Evolutionary conservation across 2,797 vertebrate species (phyloP), one percentile per base, ranked within the genome.

Genomic region (Adrianichthys oophorus): DNA sequence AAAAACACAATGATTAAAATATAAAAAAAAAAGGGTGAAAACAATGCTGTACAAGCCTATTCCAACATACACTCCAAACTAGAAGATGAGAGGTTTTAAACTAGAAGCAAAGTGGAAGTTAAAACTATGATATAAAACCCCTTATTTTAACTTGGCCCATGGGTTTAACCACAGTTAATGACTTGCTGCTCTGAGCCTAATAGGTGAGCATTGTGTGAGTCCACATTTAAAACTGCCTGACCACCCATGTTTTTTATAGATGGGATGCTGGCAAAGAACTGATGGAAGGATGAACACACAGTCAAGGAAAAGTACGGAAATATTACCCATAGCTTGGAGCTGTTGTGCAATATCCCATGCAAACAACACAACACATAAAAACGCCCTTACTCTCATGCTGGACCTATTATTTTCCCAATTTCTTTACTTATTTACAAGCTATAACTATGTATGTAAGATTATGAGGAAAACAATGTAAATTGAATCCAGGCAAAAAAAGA

Each of bases 201-300:
- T 56, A 61, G 58, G 42, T 51, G 47, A 62, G 52, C 68, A 62
- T 73, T 84, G 79, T 78, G 56, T 57, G 72, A 85, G 74, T 54
- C 68, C 60, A 41, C 53, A 59, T 62, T 62, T 76, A 82, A 82
- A 85, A 79, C 52, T 75, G 51, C 46, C 70, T 89, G 88, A 79
- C 90, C 89, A 90, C 90, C 89, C 84, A 65, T 75, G 72, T 58
- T 46, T 85, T 90, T 90, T 80, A 87, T 84, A 77, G 73, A 82
- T 83, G 71, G 63, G 74, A 81, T 67, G 59, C 56, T 64, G 64
- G 85, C 62, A 59, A 67, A 74, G 56, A 64, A 78, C 62, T 26
- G 49, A 67, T 65, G 45, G 19, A 70, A 62, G 55, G 52, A 72
- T 55, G 52, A 57, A 78, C 58, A 48, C 61, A 73, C 53, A 63